Percentiles rank a stretch among this genome's conserved stretches.
phyloP scores from a whole-genome alignment of 2,797 vertebrate genomes.

The Tympanoctomys barrerae region DNA sequence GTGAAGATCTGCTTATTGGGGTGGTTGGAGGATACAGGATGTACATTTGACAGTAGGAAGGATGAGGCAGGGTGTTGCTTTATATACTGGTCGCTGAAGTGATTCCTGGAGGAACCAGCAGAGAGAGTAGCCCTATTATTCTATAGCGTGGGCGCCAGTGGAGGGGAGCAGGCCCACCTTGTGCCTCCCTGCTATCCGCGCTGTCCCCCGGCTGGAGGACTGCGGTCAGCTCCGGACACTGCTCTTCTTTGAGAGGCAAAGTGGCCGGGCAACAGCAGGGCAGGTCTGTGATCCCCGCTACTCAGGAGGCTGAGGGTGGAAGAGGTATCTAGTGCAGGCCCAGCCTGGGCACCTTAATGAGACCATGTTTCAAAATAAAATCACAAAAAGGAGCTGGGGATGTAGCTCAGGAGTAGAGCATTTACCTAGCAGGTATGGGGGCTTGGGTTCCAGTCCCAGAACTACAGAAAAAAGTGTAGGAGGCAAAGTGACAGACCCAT shows the following conservation, averaged over 20 bases:
- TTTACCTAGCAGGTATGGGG: neutral
- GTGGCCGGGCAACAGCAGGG: no score
- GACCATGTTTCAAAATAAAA: neutral
- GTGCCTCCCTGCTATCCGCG: neutral
- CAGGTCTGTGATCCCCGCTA: neutral
- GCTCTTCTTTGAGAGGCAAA: neutral
- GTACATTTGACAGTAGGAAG: neutral
- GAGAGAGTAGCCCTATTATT: neutral
- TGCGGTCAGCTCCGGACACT: neutral
- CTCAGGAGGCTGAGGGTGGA: neutral
- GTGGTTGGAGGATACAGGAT: neutral
- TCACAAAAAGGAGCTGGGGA: neutral
- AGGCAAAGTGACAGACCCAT: neutral
- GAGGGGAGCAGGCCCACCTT: accelerated
- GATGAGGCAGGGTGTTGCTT: no score
- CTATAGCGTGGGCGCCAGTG: neutral
- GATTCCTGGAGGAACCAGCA: neutral
- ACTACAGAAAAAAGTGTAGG: accelerated
- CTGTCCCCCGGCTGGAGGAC: neutral
- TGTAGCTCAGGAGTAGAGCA: neutral
- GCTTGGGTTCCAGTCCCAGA: neutral
- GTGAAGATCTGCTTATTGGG: neutral
- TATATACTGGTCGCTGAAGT: no score
- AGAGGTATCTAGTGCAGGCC: neutral
- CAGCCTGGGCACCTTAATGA: neutral